These are phyloP conservation scores for Tetramorium simillimum DNA, from an alignment of 1,140 invertebrate species.

Conservation along the genomic window DNA sequence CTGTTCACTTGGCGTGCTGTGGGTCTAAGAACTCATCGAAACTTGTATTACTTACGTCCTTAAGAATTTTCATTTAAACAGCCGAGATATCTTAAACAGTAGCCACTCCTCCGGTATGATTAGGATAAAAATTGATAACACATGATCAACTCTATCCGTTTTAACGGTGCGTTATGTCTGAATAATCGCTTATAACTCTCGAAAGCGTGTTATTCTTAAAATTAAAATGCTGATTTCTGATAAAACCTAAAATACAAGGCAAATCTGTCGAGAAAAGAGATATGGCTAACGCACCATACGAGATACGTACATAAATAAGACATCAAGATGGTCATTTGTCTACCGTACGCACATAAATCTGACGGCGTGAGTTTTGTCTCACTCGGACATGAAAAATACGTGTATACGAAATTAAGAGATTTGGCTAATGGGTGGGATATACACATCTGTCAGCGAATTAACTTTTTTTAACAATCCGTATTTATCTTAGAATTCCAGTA, in stretches of 20 bases:
- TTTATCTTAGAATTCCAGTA: conserved; percentile 17
- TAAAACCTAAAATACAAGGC: conserved; percentile 23
- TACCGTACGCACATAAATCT: conserved; percentile 5
- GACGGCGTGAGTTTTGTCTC: background rate
- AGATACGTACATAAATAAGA: conserved; percentile 39
- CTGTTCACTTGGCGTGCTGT: conserved; percentile 44
- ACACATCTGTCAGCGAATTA: background rate
- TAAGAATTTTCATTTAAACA: background rate
- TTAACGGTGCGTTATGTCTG: conserved; percentile 40
- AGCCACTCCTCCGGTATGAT: background rate
- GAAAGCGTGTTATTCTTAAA: background rate
- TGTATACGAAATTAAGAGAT: conserved; percentile 29
- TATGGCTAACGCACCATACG: background rate
- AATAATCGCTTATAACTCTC: conserved; percentile 25
- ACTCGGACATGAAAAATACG: background rate
- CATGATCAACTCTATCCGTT: conserved; percentile 20
- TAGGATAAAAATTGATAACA: background rate
- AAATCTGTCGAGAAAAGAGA: conserved; percentile 30
- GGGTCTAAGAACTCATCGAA: background rate
- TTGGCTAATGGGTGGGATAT: background rate
- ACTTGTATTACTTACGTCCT: background rate
- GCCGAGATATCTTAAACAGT: background rate
- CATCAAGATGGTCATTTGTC: conserved; percentile 42
- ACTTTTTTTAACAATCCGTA: background rate
- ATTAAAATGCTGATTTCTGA: conserved; percentile 13